phyloP scores from a whole-genome alignment of 2,797 vertebrate genomes.

The Gymnoscopelus microlampas region DNA sequence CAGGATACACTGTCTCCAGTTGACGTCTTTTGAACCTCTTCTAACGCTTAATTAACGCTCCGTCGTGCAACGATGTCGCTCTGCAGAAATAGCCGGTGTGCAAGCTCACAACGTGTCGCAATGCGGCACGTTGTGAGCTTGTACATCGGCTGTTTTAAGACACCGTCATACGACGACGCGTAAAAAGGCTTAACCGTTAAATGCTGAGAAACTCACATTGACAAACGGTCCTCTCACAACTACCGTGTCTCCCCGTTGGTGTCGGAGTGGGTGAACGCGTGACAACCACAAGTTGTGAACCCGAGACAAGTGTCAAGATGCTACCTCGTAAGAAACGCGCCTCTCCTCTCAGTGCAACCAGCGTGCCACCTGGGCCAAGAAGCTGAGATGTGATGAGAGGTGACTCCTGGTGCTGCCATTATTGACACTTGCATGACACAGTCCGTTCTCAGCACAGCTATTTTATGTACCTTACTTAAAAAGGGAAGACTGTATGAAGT shows the following conservation, averaged over 20 bases:
- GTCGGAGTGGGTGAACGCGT: constrained; percentile 8
- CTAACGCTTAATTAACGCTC: too few relatives aligned
- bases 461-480: constrained; percentile 40
- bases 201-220: constrained; percentile 26
- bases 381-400: constrained; percentile 47
- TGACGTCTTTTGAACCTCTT: constrained; percentile 52
- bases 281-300: constrained; percentile 35
- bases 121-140: too few relatives aligned
- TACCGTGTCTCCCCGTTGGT: constrained; percentile 43
- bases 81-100: too few relatives aligned
- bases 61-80: too few relatives aligned
- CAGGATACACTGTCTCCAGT: constrained; percentile 53
- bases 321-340: constrained; percentile 84
- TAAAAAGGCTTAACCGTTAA: constrained; percentile 10
- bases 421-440: constrained; percentile 33
- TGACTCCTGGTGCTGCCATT: constrained; percentile 60
- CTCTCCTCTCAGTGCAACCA: constrained; percentile 80
- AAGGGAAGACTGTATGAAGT: constrained; percentile 62
- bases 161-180: too few relatives aligned
- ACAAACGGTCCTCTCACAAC: constrained; percentile 30
- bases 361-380: constrained; percentile 74
- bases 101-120: too few relatives aligned
- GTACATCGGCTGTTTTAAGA: too few relatives aligned
- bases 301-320: constrained; percentile 54
- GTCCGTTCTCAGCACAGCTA: constrained; percentile 34